phyloP scores from a whole-genome alignment of 2,797 vertebrate species.

The Monodelphis domestica region DNA sequence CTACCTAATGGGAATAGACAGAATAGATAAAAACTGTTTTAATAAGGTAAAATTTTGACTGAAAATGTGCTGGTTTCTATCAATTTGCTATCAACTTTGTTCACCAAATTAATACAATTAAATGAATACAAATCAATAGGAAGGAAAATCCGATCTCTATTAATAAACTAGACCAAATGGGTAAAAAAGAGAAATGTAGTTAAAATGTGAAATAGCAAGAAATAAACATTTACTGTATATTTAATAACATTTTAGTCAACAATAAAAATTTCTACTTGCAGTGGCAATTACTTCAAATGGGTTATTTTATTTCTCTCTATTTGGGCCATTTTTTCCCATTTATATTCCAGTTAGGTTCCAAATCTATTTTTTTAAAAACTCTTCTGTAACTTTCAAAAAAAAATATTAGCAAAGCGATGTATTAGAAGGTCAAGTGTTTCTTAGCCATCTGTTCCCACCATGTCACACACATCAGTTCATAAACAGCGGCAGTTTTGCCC shows the following conservation, averaged over 20 bases:
- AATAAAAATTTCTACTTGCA: not conserved
- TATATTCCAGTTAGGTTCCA: constrained; percentile 12
- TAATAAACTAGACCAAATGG: not conserved
- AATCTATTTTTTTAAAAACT: not conserved
- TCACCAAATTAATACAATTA: too few relatives aligned
- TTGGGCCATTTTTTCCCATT: constrained; percentile 40
- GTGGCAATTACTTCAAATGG: not conserved
- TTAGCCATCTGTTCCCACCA: constrained; percentile 77
- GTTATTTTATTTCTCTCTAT: constrained; percentile 35
- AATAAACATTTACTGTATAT: not conserved
- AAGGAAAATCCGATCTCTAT: not conserved
- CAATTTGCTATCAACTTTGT: not conserved
- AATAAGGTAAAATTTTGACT: not conserved
- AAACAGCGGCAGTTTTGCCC: constrained; percentile 74
- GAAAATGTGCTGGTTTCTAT: not conserved
- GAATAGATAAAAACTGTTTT: not conserved
- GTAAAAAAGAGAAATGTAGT: not conserved
- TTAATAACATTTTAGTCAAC: not conserved
- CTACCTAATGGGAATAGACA: not conserved
- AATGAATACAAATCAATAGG: not conserved
- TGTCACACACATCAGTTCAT: constrained; percentile 61
- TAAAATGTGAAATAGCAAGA: not conserved
- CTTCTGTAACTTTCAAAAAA: constrained; percentile 22
- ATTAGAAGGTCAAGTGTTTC: constrained; percentile 72
- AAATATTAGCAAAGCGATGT: constrained; percentile 33